Percentiles rank a stretch among this genome's conserved stretches.
These are phyloP conservation scores for Anthopleura xanthogrammica DNA, from an alignment of 92 coral and sea anemone species.

Conservation along the genomic window DNA sequence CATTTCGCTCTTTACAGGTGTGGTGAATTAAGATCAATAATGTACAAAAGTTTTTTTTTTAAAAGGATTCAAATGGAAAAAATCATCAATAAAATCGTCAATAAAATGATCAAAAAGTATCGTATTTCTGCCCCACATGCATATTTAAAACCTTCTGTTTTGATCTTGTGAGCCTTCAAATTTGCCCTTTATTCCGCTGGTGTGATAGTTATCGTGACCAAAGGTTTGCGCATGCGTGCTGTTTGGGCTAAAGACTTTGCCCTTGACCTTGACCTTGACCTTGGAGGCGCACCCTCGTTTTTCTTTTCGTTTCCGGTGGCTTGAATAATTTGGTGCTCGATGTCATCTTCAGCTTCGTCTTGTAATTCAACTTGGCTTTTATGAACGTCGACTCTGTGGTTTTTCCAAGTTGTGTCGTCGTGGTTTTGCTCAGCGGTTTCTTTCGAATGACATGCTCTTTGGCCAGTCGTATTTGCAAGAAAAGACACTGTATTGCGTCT, in stretches of 20 bases:
- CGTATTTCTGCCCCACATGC: too few relatives aligned
- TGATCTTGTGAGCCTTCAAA: too few relatives aligned
- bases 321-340: conserved; percentile 1
- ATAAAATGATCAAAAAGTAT: too few relatives aligned
- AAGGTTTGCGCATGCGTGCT: not conserved
- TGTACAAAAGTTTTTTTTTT: not conserved
- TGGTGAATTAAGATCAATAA: too few relatives aligned
- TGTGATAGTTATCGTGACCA: conserved; percentile 15
- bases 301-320: not conserved
- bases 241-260: not conserved
- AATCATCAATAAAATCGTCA: too few relatives aligned
- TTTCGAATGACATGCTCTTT: not conserved
- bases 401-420: not conserved
- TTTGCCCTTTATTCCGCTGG: not conserved
- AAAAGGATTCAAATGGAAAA: not conserved
- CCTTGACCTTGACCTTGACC: not conserved
- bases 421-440: not conserved
- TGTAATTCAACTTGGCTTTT: not conserved
- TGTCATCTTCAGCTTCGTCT: conserved; percentile 13
- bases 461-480: not conserved
- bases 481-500: not conserved
- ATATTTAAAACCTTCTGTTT: too few relatives aligned
- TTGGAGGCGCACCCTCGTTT: not conserved
- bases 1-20: too few relatives aligned
- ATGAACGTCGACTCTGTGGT: not conserved